Evolutionary conservation across 2,113 vertebrate species (phyloP).

Genomic region (Chrysochloris asiatica): DNA sequence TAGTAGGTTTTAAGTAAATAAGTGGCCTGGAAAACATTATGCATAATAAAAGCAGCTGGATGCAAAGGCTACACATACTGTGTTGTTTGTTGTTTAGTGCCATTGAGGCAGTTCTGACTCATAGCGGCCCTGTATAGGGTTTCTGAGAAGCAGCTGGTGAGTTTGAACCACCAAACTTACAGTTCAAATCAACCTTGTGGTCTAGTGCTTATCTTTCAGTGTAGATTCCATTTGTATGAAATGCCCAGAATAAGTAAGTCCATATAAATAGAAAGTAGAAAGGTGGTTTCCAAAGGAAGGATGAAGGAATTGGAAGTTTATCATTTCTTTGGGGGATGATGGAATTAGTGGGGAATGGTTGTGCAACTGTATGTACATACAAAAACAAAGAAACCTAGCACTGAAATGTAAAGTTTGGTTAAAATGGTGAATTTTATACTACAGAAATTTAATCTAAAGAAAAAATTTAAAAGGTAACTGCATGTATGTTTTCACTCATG

Average conservation of each 20-base stretch:
- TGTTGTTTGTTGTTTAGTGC: too few relatives aligned
- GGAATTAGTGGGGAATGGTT: neutral
- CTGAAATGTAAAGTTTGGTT: neutral
- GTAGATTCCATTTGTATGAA: neutral
- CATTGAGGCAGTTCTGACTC: too few relatives aligned
- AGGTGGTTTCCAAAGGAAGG: neutral
- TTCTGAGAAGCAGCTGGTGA: too few relatives aligned
- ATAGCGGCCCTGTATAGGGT: too few relatives aligned
- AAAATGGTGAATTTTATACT: neutral
- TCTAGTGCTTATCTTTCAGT: too few relatives aligned
- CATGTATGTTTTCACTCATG: neutral
- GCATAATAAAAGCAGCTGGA: neutral
- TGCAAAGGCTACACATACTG: neutral
- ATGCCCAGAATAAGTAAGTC: neutral
- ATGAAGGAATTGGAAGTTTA: neutral
- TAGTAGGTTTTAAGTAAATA: neutral
- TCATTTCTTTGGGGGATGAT: neutral
- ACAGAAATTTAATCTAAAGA: neutral
- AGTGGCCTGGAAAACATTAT: neutral
- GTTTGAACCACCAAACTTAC: too few relatives aligned
- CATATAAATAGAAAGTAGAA: neutral
- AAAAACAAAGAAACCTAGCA: neutral
- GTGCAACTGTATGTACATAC: neutral
- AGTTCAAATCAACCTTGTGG: too few relatives aligned
- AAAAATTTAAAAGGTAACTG: neutral